Evolutionary conservation across 2,113 vertebrate species (phyloP), one percentile per base, ranked within the genome.

Genomic region (Agapornis roseicollis): DNA sequence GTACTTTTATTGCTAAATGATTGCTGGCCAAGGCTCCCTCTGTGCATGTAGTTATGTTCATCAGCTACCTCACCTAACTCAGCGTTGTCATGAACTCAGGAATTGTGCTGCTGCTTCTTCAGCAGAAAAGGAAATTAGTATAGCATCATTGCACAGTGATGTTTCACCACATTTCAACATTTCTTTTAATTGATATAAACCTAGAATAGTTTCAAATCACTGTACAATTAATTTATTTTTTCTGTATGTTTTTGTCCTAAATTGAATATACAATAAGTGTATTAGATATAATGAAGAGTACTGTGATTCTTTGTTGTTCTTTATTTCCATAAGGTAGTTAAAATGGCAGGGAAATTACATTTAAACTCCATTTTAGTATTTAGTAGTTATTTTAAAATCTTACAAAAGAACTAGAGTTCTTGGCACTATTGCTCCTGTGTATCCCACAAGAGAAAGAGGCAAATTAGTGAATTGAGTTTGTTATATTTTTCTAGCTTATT

Each of bases 351-450:
- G 10, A 23, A 49, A 85, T 73, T 70, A 80, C 23, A 64, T 86
- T 94, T 96, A 80, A 79, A 77, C 82, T 93, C 14, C 33, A 46
- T 92, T 93, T 73, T 71, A 69, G 85, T 64, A 70, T 91, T 81
- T 84, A 63, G 83, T 20, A 58, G 12, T 9, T 74, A 60, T 86
- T 89, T 88, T 71, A 37, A 65, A 95, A 25, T 81, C 35, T 79
- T 91, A 80, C 35, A 56, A 47, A 56, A 64, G 74, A 92, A 77
- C 29, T 53, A 35, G 47, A 73, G 10, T 60, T 56, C 17, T 52
- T 80, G 56, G 24, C 29, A 90, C 58, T 89, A 12, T 53, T 93
- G 65, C 46, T 95, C 72, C 66, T 64, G 49, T 39, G 35, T 55
- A 78, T 27, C 33, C 35, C 63, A 46, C 20, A 61, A 49, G 29